phyloP scores from a whole-genome alignment of 2,888 invertebrate species.

The Eupelmus urozonus region DNA sequence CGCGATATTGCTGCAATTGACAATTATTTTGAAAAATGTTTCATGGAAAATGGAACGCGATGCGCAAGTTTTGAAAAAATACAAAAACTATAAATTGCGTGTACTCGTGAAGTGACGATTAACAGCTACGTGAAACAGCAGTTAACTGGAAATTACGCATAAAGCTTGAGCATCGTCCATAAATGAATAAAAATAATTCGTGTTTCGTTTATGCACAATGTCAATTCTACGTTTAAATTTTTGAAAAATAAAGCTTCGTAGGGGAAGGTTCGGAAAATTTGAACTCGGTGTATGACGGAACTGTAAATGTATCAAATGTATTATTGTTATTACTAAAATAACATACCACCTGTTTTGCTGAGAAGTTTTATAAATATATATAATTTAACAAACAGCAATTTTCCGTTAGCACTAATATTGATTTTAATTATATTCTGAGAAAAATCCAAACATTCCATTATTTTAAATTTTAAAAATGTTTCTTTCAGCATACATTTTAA shows the following conservation, averaged over 20 bases:
- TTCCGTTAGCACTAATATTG: too few relatives aligned
- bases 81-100: neutral
- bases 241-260: conserved; percentile 6
- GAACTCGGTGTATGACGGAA: too few relatives aligned
- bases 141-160: neutral
- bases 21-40: conserved; percentile 3
- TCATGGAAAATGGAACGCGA: neutral
- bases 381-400: too few relatives aligned
- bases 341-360: too few relatives aligned
- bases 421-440: too few relatives aligned
- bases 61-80: neutral
- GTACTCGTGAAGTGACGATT: neutral
- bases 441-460: too few relatives aligned
- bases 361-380: too few relatives aligned
- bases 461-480: too few relatives aligned
- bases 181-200: conserved; percentile 8
- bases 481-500: too few relatives aligned
- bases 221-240: neutral
- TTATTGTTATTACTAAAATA: too few relatives aligned
- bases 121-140: neutral
- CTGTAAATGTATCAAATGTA: too few relatives aligned
- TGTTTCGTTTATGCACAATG: neutral
- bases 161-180: neutral
- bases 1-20: neutral
- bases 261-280: too few relatives aligned